These are phyloP conservation scores for Parnassius apollo DNA, from an alignment of 2,888 invertebrate genomes.

Conservation along the genomic window DNA sequence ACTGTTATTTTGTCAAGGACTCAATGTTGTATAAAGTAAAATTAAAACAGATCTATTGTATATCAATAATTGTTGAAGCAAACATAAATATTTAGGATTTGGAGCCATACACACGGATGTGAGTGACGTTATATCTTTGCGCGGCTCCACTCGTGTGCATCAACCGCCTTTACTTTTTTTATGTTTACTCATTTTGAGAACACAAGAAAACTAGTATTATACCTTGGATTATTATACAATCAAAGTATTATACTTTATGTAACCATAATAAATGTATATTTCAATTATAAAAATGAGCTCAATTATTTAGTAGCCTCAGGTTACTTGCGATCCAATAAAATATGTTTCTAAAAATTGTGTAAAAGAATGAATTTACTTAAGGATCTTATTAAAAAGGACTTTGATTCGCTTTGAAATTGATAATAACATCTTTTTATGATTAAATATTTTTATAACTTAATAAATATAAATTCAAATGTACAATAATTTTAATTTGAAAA, in stretches of 20 bases:
- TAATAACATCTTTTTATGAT: too few species aligned
- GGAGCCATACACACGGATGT: constrained; percentile 50
- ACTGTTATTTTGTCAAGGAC: constrained; percentile 21
- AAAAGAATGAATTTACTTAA: too few species aligned
- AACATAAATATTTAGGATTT: constrained; percentile 61
- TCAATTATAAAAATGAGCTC: constrained; percentile 1
- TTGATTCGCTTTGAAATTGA: too few species aligned
- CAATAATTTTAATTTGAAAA: too few species aligned
- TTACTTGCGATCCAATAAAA: too few species aligned
- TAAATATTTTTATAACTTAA: too few species aligned
- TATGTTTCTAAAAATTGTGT: too few species aligned
- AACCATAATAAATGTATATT: too few species aligned
- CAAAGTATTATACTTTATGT: too few species aligned
- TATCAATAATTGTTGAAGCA: constrained; percentile 47
- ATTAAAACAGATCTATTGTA: constrained; percentile 36
- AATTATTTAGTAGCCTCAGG: not conserved
- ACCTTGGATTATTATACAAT: not conserved
- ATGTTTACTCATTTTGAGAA: not conserved
- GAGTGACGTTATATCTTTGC: constrained; percentile 39
- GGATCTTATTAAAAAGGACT: too few species aligned
- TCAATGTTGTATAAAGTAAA: constrained; percentile 19
- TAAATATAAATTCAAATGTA: too few species aligned
- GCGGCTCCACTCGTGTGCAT: constrained; percentile 18
- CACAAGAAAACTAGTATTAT: not conserved
- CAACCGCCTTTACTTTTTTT: not conserved